A percentile compares a stretch with the other conserved stretches of the same genome.
Evolutionary conservation across 2,888 invertebrate species (phyloP).

Genomic region (Drosophila trichaetosa): DNA sequence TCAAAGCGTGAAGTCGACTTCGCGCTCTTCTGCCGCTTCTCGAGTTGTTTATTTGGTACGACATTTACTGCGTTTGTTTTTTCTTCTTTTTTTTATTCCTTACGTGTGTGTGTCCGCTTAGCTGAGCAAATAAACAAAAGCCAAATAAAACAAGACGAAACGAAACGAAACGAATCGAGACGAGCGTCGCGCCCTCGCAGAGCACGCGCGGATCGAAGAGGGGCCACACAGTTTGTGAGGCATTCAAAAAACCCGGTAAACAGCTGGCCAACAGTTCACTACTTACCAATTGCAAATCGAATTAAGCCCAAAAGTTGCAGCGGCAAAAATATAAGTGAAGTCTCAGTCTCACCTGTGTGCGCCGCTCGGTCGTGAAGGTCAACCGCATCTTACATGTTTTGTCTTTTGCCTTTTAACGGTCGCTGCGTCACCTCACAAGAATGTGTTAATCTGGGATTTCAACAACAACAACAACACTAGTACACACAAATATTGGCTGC

Average conservation of each 20-base stretch:
- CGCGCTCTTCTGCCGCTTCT: slow-evolving; percentile 12
- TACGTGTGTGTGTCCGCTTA: slow-evolving; percentile 19
- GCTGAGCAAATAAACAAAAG: slow-evolving; percentile 8
- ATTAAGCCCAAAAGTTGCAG: slow-evolving; percentile 42
- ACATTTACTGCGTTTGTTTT: slow-evolving; percentile 30
- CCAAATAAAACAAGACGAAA: slow-evolving; percentile 12
- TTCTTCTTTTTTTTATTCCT: slow-evolving; percentile 44
- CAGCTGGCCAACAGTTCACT: slow-evolving; percentile 25
- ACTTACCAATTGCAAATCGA: slow-evolving; percentile 60
- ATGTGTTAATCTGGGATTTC: slow-evolving; percentile 71
- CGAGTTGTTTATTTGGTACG: slow-evolving; percentile 24
- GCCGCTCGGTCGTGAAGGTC: slow-evolving; percentile 58
- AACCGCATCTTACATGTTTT: slow-evolving; percentile 75
- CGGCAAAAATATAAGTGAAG: slow-evolving; percentile 1
- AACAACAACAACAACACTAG: slow-evolving; percentile 28
- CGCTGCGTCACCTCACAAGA: slow-evolving; percentile 62
- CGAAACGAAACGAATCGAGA: slow-evolving; percentile 25
- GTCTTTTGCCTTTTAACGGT: slow-evolving; percentile 29
- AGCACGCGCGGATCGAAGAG: slow-evolving; percentile 7
- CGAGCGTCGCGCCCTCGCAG: slow-evolving; percentile 23
- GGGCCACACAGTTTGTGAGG: slow-evolving; percentile 38
- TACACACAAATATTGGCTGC: not conserved
- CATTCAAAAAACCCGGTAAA: slow-evolving; percentile 25
- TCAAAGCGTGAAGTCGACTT: slow-evolving; percentile 67
- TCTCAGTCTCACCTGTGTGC: slow-evolving; percentile 4